Conservation (phyloP, 2,888 invertebrate genomes). For the Aphidoletes aphidimyza region DNA sequence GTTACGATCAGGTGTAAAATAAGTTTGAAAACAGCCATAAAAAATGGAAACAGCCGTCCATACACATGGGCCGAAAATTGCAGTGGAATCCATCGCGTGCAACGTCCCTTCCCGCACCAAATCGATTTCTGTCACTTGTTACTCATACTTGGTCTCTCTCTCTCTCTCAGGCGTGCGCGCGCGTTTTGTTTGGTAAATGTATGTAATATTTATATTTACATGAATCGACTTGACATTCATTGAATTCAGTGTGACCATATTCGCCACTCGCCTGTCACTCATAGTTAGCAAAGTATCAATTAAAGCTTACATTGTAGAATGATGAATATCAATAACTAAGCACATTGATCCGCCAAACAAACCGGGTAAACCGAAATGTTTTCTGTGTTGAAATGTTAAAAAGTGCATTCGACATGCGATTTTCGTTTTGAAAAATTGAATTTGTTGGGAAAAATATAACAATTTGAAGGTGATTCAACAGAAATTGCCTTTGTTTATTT, state of each 20-base stretch:
- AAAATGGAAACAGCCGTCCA: background rate
- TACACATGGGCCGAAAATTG: no score
- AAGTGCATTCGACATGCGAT: slow-evolving; percentile 25
- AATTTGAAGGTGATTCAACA: slow-evolving; percentile 32
- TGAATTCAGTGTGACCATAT: slow-evolving; percentile 19
- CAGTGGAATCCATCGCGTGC: no score
- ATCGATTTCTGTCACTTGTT: no score
- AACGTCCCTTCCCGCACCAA: no score
- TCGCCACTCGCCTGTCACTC: slow-evolving; percentile 17
- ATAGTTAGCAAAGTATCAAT: slow-evolving; percentile 48
- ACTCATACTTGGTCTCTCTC: no score
- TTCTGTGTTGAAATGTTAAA: no score
- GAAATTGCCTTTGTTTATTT: no score
- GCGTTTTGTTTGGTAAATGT: background rate
- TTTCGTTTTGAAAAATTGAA: slow-evolving; percentile 46
- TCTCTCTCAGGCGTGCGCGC: background rate
- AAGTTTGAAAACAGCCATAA: background rate
- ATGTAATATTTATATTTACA: slow-evolving; percentile 41
- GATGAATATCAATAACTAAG: slow-evolving; percentile 36
- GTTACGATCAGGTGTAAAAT: slow-evolving; percentile 50
- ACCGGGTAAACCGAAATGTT: background rate
- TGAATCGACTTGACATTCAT: slow-evolving; percentile 25
- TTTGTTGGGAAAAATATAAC: slow-evolving; percentile 19
- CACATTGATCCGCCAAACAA: background rate
- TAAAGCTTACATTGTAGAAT: slow-evolving; percentile 39